Evolutionary conservation across 2,888 invertebrate species (phyloP), one percentile per base, ranked within the genome.

Genomic region (Drosophila emarginata): DNA sequence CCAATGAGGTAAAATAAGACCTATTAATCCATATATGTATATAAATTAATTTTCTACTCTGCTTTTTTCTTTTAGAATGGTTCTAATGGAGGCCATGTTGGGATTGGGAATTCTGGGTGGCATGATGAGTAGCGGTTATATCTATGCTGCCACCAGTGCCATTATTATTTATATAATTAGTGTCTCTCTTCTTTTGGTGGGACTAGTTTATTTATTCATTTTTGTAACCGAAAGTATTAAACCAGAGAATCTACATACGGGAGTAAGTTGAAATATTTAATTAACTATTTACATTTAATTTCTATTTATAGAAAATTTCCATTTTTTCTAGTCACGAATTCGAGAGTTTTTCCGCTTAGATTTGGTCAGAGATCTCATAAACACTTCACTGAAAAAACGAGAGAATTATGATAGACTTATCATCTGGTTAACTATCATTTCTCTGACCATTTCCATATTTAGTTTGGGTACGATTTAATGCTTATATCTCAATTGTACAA

Each of bases 61-160:
- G 9, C 6, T 45, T 2, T 21, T 21, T 21, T 9, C 7, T 9
- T 45, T 45, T 89, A 95, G 95, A 90, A 94, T 95, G 93, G 94
- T 94, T 2, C 78, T 94, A 39, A 89, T 95, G 72, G 94, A 95
- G 83, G 94, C 93, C 0, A 90, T 93, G 0, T 90, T 95, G 23
- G 93, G 93, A 56, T 84, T 93, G 0, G 96, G 96, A 12, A 91
- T 94, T 69, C 92, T 95, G 64, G 64, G 93, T 18, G 96, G 96
- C 12, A 92, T 93, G 9, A 84, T 95, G 21, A 80, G 91, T 0
- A 95, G 95, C 76, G 93, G 95, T 2, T 93, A 93, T 67, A 80
- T 95, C 1, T 93, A 95, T 61, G 92, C 92, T 2, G 86, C 88
- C 2, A 91, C 91, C 0, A 83, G 87, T 71, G 79, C 86, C 0